These are phyloP conservation scores for Pristionchus pacificus DNA, from an alignment of 1,140 invertebrate species.

Conservation along the genomic window DNA sequence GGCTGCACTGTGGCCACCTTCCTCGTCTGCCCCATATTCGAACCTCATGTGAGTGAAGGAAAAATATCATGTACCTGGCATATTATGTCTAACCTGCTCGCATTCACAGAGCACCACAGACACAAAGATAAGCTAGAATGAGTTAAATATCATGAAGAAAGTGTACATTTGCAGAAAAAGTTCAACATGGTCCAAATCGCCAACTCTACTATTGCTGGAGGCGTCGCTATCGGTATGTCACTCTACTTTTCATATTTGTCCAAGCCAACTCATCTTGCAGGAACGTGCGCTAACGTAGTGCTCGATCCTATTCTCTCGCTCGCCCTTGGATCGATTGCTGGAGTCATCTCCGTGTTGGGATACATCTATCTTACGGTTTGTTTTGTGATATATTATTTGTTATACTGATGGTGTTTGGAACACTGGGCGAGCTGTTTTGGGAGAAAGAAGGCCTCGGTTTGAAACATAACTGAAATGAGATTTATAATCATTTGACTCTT, in stretches of 20 bases:
- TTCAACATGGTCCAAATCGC: conserved; percentile 61
- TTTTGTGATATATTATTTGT: too few species aligned
- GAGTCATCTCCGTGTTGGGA: conserved; percentile 76
- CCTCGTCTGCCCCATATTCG: conserved; percentile 70
- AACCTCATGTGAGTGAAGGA: conserved; percentile 69
- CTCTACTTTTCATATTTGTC: too few species aligned
- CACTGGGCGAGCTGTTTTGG: too few species aligned
- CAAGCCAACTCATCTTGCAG: too few species aligned
- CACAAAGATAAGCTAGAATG: too few species aligned
- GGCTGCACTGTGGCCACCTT: conserved; percentile 61
- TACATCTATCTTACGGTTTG: conserved; percentile 77
- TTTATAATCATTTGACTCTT: neutral
- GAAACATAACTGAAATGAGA: too few species aligned
- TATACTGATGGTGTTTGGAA: too few species aligned
- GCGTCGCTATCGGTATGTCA: conserved; percentile 66
- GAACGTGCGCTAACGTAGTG: conserved; percentile 68
- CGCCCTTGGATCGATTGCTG: conserved; percentile 75
- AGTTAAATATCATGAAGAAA: too few species aligned
- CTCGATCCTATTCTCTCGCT: conserved; percentile 78
- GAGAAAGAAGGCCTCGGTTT: too few species aligned
- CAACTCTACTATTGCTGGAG: conserved; percentile 63
- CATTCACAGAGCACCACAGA: too few species aligned
- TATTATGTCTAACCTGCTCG: neutral
- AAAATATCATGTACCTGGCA: too few species aligned
- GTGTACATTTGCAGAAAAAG: conserved; percentile 21